These are phyloP conservation scores for Drosophila arizonae DNA, from an alignment of 1,140 invertebrate genomes.

Conservation along the genomic window DNA sequence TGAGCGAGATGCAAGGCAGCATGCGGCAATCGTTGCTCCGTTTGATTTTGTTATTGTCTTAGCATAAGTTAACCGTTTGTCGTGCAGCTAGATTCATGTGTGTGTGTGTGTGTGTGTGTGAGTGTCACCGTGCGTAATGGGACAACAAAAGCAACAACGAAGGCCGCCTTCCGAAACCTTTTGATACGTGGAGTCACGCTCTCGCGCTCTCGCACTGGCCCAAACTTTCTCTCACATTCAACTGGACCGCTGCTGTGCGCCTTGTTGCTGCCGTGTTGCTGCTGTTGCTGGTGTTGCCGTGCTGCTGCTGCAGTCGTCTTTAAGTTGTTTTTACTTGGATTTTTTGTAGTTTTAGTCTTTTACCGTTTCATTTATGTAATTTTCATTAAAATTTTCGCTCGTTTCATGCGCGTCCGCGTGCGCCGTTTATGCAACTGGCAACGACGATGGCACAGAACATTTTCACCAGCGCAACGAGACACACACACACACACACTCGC, in stretches of 20 bases:
- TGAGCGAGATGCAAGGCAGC: conserved; percentile 34
- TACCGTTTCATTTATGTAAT: conserved; percentile 45
- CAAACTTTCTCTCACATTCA: background rate
- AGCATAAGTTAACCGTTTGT: conserved; percentile 13
- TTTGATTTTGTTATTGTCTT: conserved; percentile 21
- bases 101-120: conserved; percentile 2
- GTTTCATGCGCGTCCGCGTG: conserved; percentile 50
- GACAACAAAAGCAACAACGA: conserved; percentile 10
- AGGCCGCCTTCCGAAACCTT: conserved; percentile 11
- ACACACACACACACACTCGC: conserved; percentile 21
- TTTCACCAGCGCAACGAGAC: conserved; percentile 45
- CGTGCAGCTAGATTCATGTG: background rate
- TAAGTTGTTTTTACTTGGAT: background rate
- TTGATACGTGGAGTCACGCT: conserved; percentile 16
- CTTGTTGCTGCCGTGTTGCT: conserved; percentile 17
- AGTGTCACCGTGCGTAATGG: conserved; percentile 21
- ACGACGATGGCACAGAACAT: conserved; percentile 36
- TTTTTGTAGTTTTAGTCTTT: conserved; percentile 1
- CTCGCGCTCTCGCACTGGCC: conserved; percentile 8
- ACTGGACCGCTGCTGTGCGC: conserved; percentile 36
- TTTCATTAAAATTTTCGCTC: conserved; percentile 43
- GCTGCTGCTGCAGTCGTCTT: conserved; percentile 14
- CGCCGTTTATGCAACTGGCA: conserved; percentile 53
- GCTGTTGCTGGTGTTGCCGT: background rate
- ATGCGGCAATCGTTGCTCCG: conserved; percentile 27